Evolutionary conservation across 2,113 vertebrate species (phyloP).

Genomic region (Anhinga rufa): DNA sequence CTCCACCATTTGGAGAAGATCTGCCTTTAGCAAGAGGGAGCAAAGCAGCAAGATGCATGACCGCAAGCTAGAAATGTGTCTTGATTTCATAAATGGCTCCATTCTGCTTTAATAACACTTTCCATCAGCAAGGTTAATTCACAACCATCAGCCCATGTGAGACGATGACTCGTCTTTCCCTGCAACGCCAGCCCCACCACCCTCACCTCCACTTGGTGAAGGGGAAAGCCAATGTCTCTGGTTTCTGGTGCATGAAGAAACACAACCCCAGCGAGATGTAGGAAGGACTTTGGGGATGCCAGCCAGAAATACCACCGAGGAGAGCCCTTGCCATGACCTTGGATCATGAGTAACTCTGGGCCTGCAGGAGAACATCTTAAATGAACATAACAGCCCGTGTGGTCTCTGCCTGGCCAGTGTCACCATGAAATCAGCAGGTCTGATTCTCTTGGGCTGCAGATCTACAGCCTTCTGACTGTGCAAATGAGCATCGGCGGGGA

Average conservation of each 20-base stretch:
- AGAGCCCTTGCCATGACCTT: not conserved
- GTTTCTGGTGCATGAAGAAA: not conserved
- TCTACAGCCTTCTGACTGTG: not conserved
- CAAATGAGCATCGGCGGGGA: not conserved
- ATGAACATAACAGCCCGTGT: not conserved
- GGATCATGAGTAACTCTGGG: not conserved
- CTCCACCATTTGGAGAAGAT: not conserved
- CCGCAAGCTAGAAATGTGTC: not conserved
- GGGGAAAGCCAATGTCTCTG: not conserved
- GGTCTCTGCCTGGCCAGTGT: not conserved
- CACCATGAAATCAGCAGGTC: not conserved
- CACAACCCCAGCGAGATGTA: not conserved
- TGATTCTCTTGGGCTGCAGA: not conserved
- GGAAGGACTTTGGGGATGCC: not conserved
- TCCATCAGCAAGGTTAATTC: not conserved
- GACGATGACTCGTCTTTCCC: not conserved
- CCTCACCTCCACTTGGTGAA: not conserved
- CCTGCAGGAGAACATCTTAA: not conserved
- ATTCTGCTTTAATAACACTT: not conserved
- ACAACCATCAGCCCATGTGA: not conserved
- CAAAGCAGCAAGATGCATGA: not conserved
- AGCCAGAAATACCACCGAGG: not conserved
- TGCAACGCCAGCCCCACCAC: not conserved
- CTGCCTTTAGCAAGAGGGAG: not conserved
- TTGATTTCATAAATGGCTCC: not conserved